Base-by-base conservation (phyloP, 1,140 invertebrate genomes). In the Lasaia peninsularis region DNA sequence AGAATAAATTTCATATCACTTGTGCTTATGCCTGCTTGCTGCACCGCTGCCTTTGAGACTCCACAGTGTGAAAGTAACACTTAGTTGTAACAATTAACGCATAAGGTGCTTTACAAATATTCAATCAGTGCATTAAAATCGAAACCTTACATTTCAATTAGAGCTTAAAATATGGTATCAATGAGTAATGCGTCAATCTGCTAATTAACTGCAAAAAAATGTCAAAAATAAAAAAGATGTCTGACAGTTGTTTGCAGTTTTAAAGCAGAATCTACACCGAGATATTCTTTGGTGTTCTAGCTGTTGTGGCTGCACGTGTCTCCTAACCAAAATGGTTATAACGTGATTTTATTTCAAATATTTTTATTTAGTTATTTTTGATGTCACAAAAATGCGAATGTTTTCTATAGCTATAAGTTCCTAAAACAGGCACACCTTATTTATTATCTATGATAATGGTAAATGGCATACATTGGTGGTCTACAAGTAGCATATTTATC, bases 271-370 rank as follows among this genome's bases (percentile, higher is more conserved):
- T 54, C 57, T 33, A 52, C 14, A 33, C 20, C 52, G 37, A 24
- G 33, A 24, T 73, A 73, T 62, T 86, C 85, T 88, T 88, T 88
- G 85, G 85, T 86, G 85, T 78, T 86, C 85, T 88, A 88, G 85
- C 85, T 82, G 85, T 80, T 81, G 69, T 64, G 57, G 67, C 67
- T 71, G 65, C 60, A 71, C 64, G 62, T 63, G 57, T 54, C 33
- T 58, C 34, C 55, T 57, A 58, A 59, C 53, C 56, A 60, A 61
- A 37, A 52, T 59, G 50, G 59, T n/a, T 28, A 14, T 8, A 14
- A 14, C 31, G 31, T 51, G 31, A 16, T 31, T 32, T 2, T 9
- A 2, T 14, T 21, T 24, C 20, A 54, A 35, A 11, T 54, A 54
- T 32, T 32, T 37, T 16, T 9, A 37, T 37, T 37, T 28, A 24